Base-by-base conservation (phyloP, 1,140 invertebrate species). In the Bombus soroeensis region DNA sequence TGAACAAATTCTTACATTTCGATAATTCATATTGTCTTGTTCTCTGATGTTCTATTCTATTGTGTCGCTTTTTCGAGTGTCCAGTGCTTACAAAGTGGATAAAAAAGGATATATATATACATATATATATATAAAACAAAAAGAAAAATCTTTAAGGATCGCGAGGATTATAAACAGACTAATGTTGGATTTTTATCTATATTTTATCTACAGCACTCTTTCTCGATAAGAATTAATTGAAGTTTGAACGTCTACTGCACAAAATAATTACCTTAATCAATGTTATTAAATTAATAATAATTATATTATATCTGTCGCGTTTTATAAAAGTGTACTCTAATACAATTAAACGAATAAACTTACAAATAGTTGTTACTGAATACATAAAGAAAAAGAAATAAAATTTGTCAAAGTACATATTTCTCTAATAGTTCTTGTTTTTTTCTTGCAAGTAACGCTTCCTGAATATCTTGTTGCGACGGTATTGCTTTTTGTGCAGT, bases 401-500 rank as follows among this genome's bases (percentile, higher is more conserved):
- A 81, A 87, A 87, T 39, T 83, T 59, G 39, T 94, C 80, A 94
- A 68, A 91, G 59, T 74, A 93, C 97, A 92, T 97, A 98, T 95
- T 97, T 97, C 89, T 97, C 97, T 71, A 99, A 91, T 37, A 99
- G 94, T 94, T 99, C 98, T 94, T 97, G 97, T 94, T 99, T 99
- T 93, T 98, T 98, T 89, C 98, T 96, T 88, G 96, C 96, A 0
- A 99, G 95, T 53, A 99, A 95, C 0, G 98, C 98, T 91, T 98
- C 97, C 93, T 99, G 98, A 76, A 99, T 97, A 90, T 99, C 98
- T 93, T 97, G 96, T 92, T 99, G 98, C 32, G 97, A 97, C 1
- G 98, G 98, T 73, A 99, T 98, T 18, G 98, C 96, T 75, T 98
- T 98, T 92, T 98, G 97, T 12, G 97, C 97, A n/a, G 97, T 97